Evolutionary conservation across 2,888 invertebrate species (phyloP).

Genomic region (Dryadula phaetusa): DNA sequence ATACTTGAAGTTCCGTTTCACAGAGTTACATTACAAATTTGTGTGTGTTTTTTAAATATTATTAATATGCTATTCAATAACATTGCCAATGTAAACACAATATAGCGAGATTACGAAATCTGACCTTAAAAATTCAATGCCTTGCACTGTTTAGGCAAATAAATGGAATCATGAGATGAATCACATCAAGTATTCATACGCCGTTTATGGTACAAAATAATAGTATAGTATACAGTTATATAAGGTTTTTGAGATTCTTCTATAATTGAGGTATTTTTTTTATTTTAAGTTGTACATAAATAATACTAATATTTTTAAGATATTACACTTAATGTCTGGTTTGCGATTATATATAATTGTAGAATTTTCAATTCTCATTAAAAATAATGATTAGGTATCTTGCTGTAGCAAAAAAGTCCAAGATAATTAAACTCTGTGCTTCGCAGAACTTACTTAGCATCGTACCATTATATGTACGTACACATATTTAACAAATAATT

Average conservation of each 20-base stretch:
- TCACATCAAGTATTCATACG: conserved; percentile 5
- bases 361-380: conserved; percentile 6
- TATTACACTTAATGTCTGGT: not conserved
- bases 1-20: not conserved
- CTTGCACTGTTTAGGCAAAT: conserved; percentile 30
- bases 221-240: not conserved
- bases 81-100: conserved; percentile 28
- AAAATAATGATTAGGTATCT: not conserved
- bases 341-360: not conserved
- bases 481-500: not conserved
- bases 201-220: not conserved
- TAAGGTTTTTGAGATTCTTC: not conserved
- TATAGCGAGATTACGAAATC: conserved; percentile 32
- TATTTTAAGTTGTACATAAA: not conserved
- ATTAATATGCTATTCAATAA: conserved; percentile 27
- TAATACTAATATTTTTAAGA: no score
- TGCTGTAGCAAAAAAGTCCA: not conserved
- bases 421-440: not conserved
- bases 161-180: conserved; percentile 27
- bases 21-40: not conserved
- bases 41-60: not conserved
- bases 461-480: not conserved
- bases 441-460: not conserved
- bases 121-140: conserved; percentile 39
- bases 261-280: not conserved